Evolutionary conservation across 2,113 vertebrate genomes (phyloP), one percentile per base, ranked within the genome.

Genomic region (Gobius niger): DNA sequence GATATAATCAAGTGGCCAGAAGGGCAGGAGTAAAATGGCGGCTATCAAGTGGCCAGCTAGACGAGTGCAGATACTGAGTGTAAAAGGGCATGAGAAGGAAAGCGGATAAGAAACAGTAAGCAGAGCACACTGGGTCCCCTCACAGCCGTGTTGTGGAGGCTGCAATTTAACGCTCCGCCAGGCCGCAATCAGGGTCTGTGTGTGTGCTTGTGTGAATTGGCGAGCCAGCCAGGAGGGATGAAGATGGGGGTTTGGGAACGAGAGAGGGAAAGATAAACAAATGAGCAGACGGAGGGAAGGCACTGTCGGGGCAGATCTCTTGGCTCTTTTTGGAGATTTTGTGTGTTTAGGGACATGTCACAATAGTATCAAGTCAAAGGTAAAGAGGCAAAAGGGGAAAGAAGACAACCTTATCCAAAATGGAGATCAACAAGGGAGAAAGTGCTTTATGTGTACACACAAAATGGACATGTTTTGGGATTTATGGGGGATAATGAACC

Each of bases 131-230:
- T 70, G 66, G 59, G 73, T 81, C 84, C 83, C 80, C 83, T 83
- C 81, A 63, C 82, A 88, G 83, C 73, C 73, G 67, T 80, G 79
- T 75, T 72, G 84, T 80, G 75, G 75, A 85, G 85, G 83, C 76
- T 79, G 82, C 82, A 90, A 90, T 90, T 89, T 90, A 87, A 87
- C 81, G 89, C 86, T 88, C 87, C 54, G 77, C 60, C 89, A 78
- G 81, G 80, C 85, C 77, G 56, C 87, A 89, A 87, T 85, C 85
- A 88, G 82, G 73, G 75, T 50, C 68, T 53, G 61, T 63, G 65
- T 63, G 65, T 77, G 60, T 47, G 50, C 56, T 24, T 54, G 57
- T 62, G 46, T 57, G 59, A 71, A 64, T 47, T 74, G 70, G 61
- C 9, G 41, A 72, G 73, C 44, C 18, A 34, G 68, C 79, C 46